Percentiles rank a stretch among this genome's conserved stretches.
Evolutionary conservation across 2,888 invertebrate species (phyloP).

Genomic region (Abscondita cerata): DNA sequence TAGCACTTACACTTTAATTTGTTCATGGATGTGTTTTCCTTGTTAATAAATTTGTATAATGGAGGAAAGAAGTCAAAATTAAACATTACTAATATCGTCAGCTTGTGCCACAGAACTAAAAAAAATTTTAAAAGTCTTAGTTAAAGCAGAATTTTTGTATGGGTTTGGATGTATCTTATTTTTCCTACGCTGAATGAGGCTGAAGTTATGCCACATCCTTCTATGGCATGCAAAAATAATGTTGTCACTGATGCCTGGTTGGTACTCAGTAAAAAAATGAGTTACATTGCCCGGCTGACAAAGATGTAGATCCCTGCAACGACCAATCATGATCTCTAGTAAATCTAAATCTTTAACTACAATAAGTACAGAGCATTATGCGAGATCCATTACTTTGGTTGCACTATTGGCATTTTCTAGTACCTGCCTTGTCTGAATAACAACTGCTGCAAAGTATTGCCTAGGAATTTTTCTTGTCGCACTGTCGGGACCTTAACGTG

Average conservation of each 20-base stretch:
- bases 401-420: no score
- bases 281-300: neutral
- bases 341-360: neutral
- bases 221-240: neutral
- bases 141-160: no score
- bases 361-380: neutral
- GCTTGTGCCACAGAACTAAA: no score
- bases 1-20: no score
- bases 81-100: no score
- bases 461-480: no score
- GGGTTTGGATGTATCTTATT: neutral
- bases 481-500: neutral
- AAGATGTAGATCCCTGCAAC: neutral
- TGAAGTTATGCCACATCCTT: neutral
- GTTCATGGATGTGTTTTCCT: no score
- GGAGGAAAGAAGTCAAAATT: no score
- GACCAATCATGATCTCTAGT: neutral
- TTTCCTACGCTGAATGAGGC: neutral
- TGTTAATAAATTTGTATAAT: no score
- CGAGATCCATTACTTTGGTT: neutral
- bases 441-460: no score
- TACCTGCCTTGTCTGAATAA: no score
- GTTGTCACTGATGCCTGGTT: neutral
- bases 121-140: no score
- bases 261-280: neutral